These are phyloP conservation scores for Nasua narica DNA, from an alignment of 2,797 vertebrate genomes.

Conservation along the genomic window DNA sequence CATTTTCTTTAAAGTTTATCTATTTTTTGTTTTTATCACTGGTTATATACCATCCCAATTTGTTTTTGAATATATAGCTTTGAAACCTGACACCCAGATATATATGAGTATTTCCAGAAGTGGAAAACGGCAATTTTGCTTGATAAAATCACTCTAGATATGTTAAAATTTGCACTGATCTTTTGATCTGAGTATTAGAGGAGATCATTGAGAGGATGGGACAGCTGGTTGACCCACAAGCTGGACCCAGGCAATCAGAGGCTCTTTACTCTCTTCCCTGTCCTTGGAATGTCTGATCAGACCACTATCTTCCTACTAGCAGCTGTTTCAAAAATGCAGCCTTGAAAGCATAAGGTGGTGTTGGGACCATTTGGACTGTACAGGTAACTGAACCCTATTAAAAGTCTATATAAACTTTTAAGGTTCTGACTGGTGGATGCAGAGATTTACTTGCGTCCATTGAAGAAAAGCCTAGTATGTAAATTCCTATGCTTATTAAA, in stretches of 20 bases:
- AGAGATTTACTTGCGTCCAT: background rate
- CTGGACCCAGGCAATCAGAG: background rate
- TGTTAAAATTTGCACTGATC: background rate
- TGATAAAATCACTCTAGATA: background rate
- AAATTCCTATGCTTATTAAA: background rate
- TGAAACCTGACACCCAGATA: background rate
- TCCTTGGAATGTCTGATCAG: background rate
- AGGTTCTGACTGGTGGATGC: background rate
- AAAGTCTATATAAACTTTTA: background rate
- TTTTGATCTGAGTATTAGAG: background rate
- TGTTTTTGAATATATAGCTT: background rate
- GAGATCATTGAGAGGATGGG: too few relatives aligned
- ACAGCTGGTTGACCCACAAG: background rate
- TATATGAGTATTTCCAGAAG: background rate
- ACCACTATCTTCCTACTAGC: background rate
- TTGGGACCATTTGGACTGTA: background rate
- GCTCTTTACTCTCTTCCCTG: too few relatives aligned
- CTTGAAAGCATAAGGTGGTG: background rate
- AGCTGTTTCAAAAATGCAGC: background rate
- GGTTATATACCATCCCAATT: background rate
- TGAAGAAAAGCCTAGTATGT: background rate
- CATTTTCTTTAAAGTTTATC: background rate
- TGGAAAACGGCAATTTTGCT: background rate
- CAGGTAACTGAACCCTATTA: background rate
- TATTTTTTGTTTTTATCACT: background rate